Evolutionary conservation across 2,113 vertebrate genomes (phyloP).

Genomic region (Notiomystis cincta): DNA sequence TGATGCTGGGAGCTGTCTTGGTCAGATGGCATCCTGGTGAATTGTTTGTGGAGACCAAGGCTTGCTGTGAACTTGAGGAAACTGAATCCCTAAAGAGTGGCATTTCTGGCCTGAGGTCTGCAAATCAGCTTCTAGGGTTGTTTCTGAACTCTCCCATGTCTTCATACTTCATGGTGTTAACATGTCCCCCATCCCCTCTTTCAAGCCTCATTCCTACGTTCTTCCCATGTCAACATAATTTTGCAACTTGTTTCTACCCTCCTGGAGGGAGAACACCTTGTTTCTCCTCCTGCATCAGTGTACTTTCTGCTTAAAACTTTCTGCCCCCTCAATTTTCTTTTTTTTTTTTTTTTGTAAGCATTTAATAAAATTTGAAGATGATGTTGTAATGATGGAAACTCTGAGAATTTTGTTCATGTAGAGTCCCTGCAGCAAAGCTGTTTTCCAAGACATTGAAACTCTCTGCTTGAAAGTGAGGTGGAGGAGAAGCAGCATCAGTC

Average conservation of each 20-base stretch:
- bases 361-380: constrained; percentile 64
- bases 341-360: constrained; percentile 40
- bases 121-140: neutral
- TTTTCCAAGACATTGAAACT: neutral
- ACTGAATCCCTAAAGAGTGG: neutral
- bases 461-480: neutral
- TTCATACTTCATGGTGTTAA: neutral
- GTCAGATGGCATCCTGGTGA: neutral
- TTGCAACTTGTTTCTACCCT: neutral
- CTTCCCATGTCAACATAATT: neutral
- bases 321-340: neutral
- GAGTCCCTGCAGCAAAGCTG: neutral
- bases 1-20: neutral
- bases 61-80: neutral
- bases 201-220: neutral
- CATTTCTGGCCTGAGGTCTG: neutral
- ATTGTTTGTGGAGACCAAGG: neutral
- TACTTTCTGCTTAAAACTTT: constrained; percentile 43
- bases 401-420: neutral
- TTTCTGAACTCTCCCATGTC: neutral
- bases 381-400: neutral
- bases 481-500: neutral
- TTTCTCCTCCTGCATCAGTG: neutral
- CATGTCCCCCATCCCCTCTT: neutral
- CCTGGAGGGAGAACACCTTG: neutral